phyloP scores from a whole-genome alignment of 2,113 vertebrate genomes.

The Oplegnathus fasciatus region DNA sequence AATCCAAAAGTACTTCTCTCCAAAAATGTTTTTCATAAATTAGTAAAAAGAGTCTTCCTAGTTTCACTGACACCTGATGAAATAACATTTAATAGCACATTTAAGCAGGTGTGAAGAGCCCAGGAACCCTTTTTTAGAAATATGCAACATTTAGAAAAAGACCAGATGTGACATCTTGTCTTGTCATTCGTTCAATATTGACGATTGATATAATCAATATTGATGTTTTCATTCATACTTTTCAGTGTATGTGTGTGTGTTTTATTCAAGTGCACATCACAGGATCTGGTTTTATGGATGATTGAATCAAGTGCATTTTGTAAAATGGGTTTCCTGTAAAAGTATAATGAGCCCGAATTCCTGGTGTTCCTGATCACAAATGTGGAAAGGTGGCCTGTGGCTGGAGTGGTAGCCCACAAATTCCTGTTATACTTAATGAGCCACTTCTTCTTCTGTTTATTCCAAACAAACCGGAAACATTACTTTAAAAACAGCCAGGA shows the following conservation, averaged over 20 bases:
- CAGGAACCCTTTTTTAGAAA: background rate
- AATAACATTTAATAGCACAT: background rate
- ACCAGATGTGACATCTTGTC: background rate
- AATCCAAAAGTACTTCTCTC: background rate
- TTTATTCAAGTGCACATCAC: background rate
- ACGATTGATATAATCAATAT: no score
- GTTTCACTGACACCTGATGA: background rate
- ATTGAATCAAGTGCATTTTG: constrained; percentile 21
- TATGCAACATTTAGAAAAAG: background rate
- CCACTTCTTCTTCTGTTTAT: constrained; percentile 28
- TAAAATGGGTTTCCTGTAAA: constrained; percentile 48
- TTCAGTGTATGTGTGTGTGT: background rate
- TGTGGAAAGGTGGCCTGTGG: constrained; percentile 36
- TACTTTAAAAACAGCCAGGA: background rate
- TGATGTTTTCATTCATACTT: background rate
- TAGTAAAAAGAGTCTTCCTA: background rate
- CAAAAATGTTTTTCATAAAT: background rate
- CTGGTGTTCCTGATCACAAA: constrained; percentile 53
- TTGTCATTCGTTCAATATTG: background rate
- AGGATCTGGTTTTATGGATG: constrained; percentile 28
- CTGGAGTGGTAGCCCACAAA: constrained; percentile 30
- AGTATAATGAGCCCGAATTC: constrained; percentile 41
- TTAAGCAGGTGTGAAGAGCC: background rate
- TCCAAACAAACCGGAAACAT: constrained; percentile 35
- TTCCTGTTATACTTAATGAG: constrained; percentile 27